A percentile compares a stretch with the other conserved stretches of the same genome.
Conservation (phyloP, 2,113 vertebrate genomes). For the Dinomys branickii region DNA sequence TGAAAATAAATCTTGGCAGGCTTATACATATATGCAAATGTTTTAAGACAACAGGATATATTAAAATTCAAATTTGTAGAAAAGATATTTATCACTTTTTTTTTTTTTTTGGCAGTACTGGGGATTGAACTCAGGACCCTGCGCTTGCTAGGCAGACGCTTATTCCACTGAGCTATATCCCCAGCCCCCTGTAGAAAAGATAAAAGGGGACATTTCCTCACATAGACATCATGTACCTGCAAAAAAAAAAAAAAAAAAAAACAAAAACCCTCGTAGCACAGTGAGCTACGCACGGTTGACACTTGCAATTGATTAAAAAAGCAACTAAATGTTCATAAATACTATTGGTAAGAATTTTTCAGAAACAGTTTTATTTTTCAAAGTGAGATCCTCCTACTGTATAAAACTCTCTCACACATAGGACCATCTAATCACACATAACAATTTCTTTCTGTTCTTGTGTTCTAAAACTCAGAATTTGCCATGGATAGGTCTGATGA, state of each 20-base stretch:
- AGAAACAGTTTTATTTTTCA: constrained; percentile 6
- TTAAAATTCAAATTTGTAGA: constrained; percentile 66
- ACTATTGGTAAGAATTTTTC: constrained; percentile 8
- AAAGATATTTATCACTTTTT: no score
- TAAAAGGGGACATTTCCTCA: constrained; percentile 35
- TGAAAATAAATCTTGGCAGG: constrained; percentile 58
- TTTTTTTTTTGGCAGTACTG: no score
- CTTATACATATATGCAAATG: constrained; percentile 33
- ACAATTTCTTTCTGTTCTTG: neutral
- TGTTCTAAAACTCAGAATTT: neutral
- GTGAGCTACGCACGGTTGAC: neutral
- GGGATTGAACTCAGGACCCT: no score
- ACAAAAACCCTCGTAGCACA: neutral
- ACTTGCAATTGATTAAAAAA: neutral
- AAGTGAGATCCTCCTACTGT: neutral
- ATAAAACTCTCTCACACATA: neutral
- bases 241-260: neutral
- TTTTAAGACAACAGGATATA: constrained; percentile 49
- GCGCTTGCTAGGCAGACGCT: no score
- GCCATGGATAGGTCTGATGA: neutral
- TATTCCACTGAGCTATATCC: no score
- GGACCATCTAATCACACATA: neutral
- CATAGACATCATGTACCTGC: constrained; percentile 52
- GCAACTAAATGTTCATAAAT: neutral
- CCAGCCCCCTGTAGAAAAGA: constrained; percentile 55